Evolutionary conservation across 1,140 invertebrate genomes (phyloP).

Genomic region (Thrips palmi): DNA sequence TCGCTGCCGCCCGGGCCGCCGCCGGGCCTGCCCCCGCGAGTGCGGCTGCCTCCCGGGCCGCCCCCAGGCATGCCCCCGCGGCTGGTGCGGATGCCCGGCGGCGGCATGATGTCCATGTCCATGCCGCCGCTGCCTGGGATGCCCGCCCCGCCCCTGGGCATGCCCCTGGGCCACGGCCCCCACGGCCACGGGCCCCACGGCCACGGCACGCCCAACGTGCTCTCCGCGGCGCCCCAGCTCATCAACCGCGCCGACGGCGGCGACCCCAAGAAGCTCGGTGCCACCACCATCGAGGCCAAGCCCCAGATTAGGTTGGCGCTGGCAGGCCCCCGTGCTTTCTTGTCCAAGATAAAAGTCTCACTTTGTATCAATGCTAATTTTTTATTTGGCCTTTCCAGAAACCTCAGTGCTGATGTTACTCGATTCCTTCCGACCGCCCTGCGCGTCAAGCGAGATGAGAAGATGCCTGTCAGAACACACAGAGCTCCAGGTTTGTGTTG

Average conservation of each 20-base stretch:
- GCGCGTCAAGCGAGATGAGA: constrained; percentile 71
- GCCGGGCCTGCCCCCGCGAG: constrained; percentile 26
- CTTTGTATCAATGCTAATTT: constrained; percentile 1
- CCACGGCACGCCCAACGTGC: constrained; percentile 48
- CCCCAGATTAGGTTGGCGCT: constrained; percentile 79
- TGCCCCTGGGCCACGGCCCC: constrained; percentile 20
- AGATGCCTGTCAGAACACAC: constrained; percentile 23
- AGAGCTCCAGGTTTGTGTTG: not conserved
- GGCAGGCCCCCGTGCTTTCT: constrained; percentile 3
- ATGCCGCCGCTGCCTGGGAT: constrained; percentile 27
- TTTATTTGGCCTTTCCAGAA: constrained; percentile 32
- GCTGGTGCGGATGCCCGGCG: constrained; percentile 26
- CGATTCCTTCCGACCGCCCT: constrained; percentile 85
- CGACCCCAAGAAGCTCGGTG: constrained; percentile 31
- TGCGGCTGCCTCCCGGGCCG: too few species aligned
- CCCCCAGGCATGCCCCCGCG: constrained; percentile 33
- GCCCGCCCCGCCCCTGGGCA: constrained; percentile 31
- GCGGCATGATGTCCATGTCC: too few species aligned
- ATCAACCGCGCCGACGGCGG: constrained; percentile 41
- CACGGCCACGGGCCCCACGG: constrained; percentile 19
- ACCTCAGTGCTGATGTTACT: constrained; percentile 86
- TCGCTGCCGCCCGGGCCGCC: constrained; percentile 30
- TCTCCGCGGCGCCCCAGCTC: constrained; percentile 65
- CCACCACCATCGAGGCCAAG: constrained; percentile 80
- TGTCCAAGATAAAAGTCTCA: constrained; percentile 2